Percentiles rank a stretch among this genome's conserved stretches.
Conservation (phyloP, 1,140 invertebrate genomes). For the Ostrea denselamellosa region DNA sequence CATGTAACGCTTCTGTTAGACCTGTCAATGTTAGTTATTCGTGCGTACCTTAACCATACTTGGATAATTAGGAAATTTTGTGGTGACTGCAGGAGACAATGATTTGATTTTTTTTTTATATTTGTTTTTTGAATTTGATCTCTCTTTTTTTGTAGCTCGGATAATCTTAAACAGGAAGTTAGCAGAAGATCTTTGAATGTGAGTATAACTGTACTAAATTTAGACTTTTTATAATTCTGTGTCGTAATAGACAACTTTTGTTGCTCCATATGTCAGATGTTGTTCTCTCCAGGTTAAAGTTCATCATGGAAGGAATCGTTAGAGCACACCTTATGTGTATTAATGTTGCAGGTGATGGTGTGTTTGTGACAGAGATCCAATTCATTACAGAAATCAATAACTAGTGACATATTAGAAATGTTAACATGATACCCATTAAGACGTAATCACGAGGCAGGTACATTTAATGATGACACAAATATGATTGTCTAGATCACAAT, state of each 20-base stretch:
- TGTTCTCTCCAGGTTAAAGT: background rate
- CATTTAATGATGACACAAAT: background rate
- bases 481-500: too few species aligned
- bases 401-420: background rate
- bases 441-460: background rate
- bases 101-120: background rate
- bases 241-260: background rate
- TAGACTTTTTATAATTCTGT: background rate
- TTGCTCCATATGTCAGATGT: background rate
- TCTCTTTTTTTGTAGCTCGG: background rate
- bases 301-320: background rate
- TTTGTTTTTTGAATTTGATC: background rate
- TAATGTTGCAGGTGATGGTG: background rate
- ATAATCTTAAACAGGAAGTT: slow-evolving; percentile 46
- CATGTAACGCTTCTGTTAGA: slow-evolving; percentile 8
- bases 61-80: slow-evolving; percentile 16
- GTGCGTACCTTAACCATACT: slow-evolving; percentile 19
- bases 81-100: background rate
- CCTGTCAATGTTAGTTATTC: slow-evolving; percentile 16
- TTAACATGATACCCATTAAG: background rate
- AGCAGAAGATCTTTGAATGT: slow-evolving; percentile 46
- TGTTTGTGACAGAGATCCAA: background rate
- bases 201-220: background rate
- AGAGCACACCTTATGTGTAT: background rate
- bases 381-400: slow-evolving; percentile 31